Conservation (phyloP, 2,113 vertebrate genomes). For the Epinephelus moara region DNA sequence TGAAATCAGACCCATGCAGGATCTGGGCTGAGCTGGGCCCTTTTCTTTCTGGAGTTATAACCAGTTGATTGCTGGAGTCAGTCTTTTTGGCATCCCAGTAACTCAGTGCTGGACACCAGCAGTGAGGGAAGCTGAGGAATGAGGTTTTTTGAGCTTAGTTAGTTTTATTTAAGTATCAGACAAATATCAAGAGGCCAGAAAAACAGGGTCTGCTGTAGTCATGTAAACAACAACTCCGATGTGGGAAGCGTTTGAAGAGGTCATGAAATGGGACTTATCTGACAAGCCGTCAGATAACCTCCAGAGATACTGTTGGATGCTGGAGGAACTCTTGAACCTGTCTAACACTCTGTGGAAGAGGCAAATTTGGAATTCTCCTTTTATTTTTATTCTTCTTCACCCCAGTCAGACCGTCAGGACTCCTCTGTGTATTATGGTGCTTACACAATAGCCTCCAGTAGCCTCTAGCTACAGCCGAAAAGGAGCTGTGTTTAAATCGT, state of each 20-base stretch:
- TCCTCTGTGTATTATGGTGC: not conserved
- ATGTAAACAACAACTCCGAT: not conserved
- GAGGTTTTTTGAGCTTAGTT: not conserved
- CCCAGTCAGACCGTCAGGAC: not conserved
- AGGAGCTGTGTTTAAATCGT: not conserved
- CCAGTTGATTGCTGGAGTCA: no score
- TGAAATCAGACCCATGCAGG: no score
- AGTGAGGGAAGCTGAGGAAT: not conserved
- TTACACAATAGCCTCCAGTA: not conserved
- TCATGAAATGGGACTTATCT: not conserved
- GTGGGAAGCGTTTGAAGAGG: not conserved
- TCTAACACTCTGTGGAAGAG: not conserved
- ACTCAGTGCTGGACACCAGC: no score
- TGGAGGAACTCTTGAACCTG: not conserved
- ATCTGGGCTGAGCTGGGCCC: no score
- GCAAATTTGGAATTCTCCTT: not conserved
- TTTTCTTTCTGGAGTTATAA: no score
- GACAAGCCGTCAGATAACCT: not conserved
- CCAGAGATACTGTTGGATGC: not conserved
- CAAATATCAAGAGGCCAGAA: not conserved
- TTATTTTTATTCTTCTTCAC: not conserved
- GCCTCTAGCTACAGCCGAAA: not conserved
- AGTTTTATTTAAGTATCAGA: not conserved
- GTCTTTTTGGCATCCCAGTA: not conserved
- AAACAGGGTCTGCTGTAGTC: not conserved